These are phyloP conservation scores for Spilarctia lutea DNA, from an alignment of 2,888 invertebrate genomes.

Conservation along the genomic window DNA sequence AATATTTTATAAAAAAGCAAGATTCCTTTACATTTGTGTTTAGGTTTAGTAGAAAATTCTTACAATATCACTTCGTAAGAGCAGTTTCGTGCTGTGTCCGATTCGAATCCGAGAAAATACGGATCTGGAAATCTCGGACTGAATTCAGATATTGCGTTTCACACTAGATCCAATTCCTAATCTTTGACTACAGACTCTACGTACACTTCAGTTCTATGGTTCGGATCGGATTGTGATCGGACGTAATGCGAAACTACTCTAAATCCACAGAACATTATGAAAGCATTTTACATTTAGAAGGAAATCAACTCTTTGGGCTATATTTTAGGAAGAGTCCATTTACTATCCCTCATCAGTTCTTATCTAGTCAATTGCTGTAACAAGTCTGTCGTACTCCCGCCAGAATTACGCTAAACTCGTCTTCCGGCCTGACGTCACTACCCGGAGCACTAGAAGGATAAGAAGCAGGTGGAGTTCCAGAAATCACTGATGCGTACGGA, in stretches of 20 bases:
- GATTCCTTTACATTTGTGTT: slow-evolving; percentile 37
- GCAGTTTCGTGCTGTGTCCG: too few relatives aligned
- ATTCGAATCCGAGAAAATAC: too few relatives aligned
- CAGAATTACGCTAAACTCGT: slow-evolving; percentile 95
- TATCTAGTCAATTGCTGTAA: slow-evolving; percentile 89
- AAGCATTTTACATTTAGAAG: slow-evolving; percentile 48
- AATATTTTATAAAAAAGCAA: slow-evolving; percentile 29
- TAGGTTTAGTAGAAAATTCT: slow-evolving; percentile 41
- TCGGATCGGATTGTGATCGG: too few relatives aligned
- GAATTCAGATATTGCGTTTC: too few relatives aligned
- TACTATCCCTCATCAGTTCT: slow-evolving; percentile 60
- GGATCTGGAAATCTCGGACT: too few relatives aligned
- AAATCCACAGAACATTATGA: slow-evolving; percentile 38
- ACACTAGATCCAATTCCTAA: too few relatives aligned
- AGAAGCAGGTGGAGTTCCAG: slow-evolving; percentile 79
- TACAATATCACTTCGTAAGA: slow-evolving; percentile 38
- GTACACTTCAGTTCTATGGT: too few relatives aligned
- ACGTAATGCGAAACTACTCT: too few relatives aligned
- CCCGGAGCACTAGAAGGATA: slow-evolving; percentile 79
- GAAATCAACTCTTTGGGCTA: slow-evolving; percentile 69
- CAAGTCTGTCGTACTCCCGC: slow-evolving; percentile 96
- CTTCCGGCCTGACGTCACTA: slow-evolving; percentile 89
- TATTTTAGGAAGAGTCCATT: slow-evolving; percentile 66
- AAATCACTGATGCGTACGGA: slow-evolving; percentile 87
- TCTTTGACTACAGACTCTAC: too few relatives aligned